Conservation (phyloP, 2,888 invertebrate genomes). For the Lypha dubia region DNA sequence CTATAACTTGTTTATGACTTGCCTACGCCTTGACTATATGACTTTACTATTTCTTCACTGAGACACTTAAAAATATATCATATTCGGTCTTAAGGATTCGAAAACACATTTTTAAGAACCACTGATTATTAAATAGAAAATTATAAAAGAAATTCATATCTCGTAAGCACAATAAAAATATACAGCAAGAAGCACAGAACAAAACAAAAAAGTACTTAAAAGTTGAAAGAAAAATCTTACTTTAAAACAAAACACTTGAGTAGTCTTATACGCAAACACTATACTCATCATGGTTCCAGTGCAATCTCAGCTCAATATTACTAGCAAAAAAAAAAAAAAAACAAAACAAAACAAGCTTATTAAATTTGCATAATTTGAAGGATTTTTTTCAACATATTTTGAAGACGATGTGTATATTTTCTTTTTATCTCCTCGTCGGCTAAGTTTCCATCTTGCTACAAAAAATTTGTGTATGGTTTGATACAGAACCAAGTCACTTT, state of each 20-base stretch:
- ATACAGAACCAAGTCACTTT: background rate
- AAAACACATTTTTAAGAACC: conserved; percentile 45
- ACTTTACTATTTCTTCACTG: too few relatives aligned
- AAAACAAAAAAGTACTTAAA: background rate
- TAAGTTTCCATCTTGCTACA: background rate
- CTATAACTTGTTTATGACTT: too few relatives aligned
- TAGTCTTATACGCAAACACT: conserved; percentile 19
- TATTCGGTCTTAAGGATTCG: too few relatives aligned
- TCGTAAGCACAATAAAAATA: conserved; percentile 21
- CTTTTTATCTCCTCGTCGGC: background rate
- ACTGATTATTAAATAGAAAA: conserved; percentile 25
- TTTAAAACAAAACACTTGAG: conserved; percentile 53
- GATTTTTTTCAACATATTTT: conserved; percentile 55
- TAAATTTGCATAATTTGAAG: conserved; percentile 71
- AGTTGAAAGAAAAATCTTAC: conserved; percentile 53
- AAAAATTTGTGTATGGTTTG: background rate
- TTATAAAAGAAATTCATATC: conserved; percentile 19
- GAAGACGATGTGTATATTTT: background rate
- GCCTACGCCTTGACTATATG: too few relatives aligned
- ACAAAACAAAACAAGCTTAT: conserved; percentile 61
- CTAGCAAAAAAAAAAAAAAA: too few relatives aligned
- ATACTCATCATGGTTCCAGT: background rate
- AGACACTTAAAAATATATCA: too few relatives aligned
- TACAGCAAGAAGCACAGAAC: background rate
- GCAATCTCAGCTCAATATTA: background rate